Base-by-base conservation (phyloP, 2,888 invertebrate species). In the Nymphalis polychloros region DNA sequence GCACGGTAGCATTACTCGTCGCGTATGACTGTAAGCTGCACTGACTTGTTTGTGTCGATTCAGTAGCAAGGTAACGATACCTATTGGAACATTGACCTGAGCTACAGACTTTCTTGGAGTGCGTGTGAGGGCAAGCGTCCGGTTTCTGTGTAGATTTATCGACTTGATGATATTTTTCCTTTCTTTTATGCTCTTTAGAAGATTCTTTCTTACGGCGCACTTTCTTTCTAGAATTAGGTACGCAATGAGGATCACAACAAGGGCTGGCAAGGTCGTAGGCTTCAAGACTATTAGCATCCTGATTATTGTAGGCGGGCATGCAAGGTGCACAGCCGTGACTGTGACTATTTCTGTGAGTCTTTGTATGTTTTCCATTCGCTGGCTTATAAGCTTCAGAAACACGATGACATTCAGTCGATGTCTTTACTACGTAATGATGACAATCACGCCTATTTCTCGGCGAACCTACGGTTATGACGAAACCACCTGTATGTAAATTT, bases 191-290 rank as follows among this genome's bases (percentile, higher is more conserved):
- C 76, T 95, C 95, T 80, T 95, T 95, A 55, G 92, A 92, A 62
- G 94, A 92, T 75, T 94, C 94, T 76, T 94, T 94, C 75, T 94
- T 94, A 31, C 94, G 88, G 41, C 94, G 85, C 64, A 85, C 78
- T 78, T 92, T 91, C 76, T 91, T 91, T 84, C 88, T 80, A 75
- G 88, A 88, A 65, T 95, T 94, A 5, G 97, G 97, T 61, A 97
- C 96, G 81, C 97, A 97, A 76, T 97, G 96, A 0, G 97, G 96
- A 83, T 97, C 96, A 83, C 97, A 97, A 81, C 97, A 97, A 0
- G 97, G 96, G 81, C 97, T 96, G 0, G 97, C 97, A 61, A 97
- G 89, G 82, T 97, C 97, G 77, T 97, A 97, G 5, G 97, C 97
- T 83, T 97, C 97, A 64, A 97, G 90, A 78, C 97, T 97, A 59